Base-by-base conservation (phyloP, 2,888 invertebrate species). In the Mimumesa dahlbomi region DNA sequence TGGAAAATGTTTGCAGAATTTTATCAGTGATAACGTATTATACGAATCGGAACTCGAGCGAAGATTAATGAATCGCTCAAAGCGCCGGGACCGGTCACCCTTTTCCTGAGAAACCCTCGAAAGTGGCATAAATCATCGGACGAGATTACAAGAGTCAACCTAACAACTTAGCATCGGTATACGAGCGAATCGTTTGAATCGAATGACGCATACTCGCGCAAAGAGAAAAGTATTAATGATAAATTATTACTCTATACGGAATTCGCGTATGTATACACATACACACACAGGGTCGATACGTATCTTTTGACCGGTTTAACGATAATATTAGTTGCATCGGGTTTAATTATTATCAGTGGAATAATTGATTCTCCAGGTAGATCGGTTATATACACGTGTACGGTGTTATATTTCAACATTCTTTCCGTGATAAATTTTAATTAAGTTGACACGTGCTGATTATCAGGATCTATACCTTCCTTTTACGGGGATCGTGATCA, bases 111-210 rank as follows among this genome's bases (percentile, higher is more conserved):
- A 54, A 42, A 50, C 22, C 36, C 21, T 59, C 58, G 68, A 59
- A 31, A 72, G 63, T 61, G 53, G 36, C 42, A 72, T 71, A 73
- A 71, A 73, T 73, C 66, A 66, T 54, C 48, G 13, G n/a, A n/a
- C 36, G 40, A 56, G 64, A 68, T 57, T 53, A 45, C 25, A 3
- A 46, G 49, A 38, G 43, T 56, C 45, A 36, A 7, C 25, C 46
- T 22, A 34, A 19, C 36, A 13, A 31, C 11, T 34, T 13, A 34
- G 9, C 29, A 48, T 34, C 34, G 25, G 34, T 22, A 57, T 34
- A 57, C 16, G 38, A 22, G 21, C 43, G 21, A 45, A n/a, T 5
- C 14, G 43, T n/a, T 21, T 21, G 2, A 19, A 2, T n/a, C 6
- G 22, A 19, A n/a, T 21, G 16, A 40, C 21, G 22, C 13, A 21